Percentiles rank a stretch among this genome's conserved stretches.
Evolutionary conservation across 1,140 invertebrate species (phyloP).

Genomic region (Cephus cinctus): DNA sequence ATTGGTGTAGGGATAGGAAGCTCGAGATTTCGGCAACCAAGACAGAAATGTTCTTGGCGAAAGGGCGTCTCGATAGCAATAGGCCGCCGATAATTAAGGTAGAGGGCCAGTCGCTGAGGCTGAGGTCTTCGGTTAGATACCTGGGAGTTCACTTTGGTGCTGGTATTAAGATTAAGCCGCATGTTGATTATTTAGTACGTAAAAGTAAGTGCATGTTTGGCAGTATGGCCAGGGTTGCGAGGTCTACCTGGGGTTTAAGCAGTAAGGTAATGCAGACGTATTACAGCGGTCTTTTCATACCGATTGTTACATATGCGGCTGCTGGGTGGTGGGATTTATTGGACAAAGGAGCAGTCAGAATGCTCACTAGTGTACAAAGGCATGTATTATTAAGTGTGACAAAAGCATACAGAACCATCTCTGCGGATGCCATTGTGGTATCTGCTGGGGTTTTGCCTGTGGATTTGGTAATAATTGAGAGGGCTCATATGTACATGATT

Average conservation of each 20-base stretch:
- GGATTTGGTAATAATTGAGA: constrained; percentile 5
- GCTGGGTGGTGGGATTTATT: constrained; percentile 16
- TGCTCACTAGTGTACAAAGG: constrained; percentile 14
- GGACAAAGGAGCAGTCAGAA: constrained; percentile 1
- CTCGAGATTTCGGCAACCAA: background rate
- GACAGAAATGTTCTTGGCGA: background rate
- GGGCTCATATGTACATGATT: background rate
- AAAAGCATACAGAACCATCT: constrained; percentile 31
- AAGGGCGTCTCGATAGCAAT: background rate
- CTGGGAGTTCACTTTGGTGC: constrained; percentile 13
- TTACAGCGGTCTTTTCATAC: constrained; percentile 19
- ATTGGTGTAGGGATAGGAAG: background rate
- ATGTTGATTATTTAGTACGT: background rate
- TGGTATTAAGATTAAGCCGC: constrained; percentile 5
- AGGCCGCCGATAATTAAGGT: constrained; percentile 8
- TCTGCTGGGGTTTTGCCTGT: too few relatives aligned
- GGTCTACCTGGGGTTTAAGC: background rate
- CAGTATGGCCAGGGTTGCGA: background rate
- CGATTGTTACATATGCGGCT: constrained; percentile 18
- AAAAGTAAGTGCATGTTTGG: background rate
- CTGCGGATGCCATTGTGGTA: constrained; percentile 23
- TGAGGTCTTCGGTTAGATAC: constrained; percentile 6
- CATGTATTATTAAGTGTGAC: constrained; percentile 24
- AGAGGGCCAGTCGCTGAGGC: background rate
- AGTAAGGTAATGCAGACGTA: constrained; percentile 7